Base-by-base conservation (phyloP, 2,888 invertebrate genomes). In the Mythimna albipuncta region DNA sequence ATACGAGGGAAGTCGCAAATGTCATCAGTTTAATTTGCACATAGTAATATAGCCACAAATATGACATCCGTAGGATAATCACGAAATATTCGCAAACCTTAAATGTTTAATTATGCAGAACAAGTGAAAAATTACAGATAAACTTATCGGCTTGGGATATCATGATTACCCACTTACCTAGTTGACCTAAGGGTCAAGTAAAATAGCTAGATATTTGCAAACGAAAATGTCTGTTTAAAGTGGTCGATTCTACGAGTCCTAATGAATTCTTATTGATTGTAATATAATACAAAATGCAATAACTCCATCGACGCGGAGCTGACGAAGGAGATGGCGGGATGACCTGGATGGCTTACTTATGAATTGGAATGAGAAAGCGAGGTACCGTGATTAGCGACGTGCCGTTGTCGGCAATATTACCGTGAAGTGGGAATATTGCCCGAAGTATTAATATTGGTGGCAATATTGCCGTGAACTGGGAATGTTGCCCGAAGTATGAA, bases 81-180 rank as follows among this genome's bases (percentile, higher is more conserved):
- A 57, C n/a, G 11, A 64, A 76, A 63, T 67, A 47, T 61, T 41
- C 59, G 54, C 59, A 21, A 64, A n/a, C 32, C 38, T 68, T 16
- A 62, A 69, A 69, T 62, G 61, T 63, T 71, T 80, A 79, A 64
- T 59, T 64, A 82, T 69, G 67, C 61, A 69, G 75, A 80, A 67
- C 55, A 35, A 73, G 61, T 26, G 61, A 75, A 69, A 83, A 80
- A 72, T 69, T 64, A 55, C 38, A 52, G 69, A 79, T 79, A 79
- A 78, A 65, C 47, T 50, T 75, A 65, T 69, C 57, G 64, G 61
- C 35, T 69, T 75, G 35, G 59, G 57, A 75, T 68, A 64, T 68
- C 75, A 64, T 76, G 69, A 66, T 67, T 75, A 58, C 52, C 72
- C 67, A 72, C 64, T 79, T 84, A 79, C 65, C 64, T 47, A 58